Evolutionary conservation across 2,113 vertebrate genomes (phyloP), one percentile per base, ranked within the genome.

Genomic region (Rhagologus leucostigma): DNA sequence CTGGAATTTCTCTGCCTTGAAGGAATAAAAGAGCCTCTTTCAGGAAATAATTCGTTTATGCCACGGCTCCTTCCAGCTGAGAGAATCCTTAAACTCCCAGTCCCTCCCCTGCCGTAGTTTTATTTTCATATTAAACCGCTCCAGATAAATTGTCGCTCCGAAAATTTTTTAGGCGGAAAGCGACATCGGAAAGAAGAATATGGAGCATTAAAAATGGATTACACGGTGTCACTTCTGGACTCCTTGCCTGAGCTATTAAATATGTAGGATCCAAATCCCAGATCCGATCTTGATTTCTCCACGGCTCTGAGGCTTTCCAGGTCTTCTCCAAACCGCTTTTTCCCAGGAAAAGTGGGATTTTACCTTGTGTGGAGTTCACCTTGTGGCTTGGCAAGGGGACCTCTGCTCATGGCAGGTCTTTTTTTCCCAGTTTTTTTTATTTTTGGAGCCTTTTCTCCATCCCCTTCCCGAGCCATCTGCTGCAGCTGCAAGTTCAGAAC

Each of bases 361-460:
- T 42, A 9, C 29, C 37, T 41, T 6, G 13, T 1, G 3, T 2
- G 0, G 20, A 26, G 12, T 19, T 30, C 7, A 33, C 24, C 37
- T 24, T 10, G 35, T 68, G 57, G 19, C 20, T 80, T 22, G 57
- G 67, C 29, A 39, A 52, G 33, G 41, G 42, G 27, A 55, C 6
- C 2, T 69, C 11, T 68, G 19, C 59, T 60, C 0, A 0, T 7
- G 8, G 27, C 41, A 5, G 22, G 17, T 63, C 20, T 41, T 29
- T 62, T 68, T 41, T 55, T 32, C 22, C 62, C 56, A 4, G 0
- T 47, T 64, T 27, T 30, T 77, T 30, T 50, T 16, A 1, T n/a
- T 68, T 73, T 30, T 19, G 2, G 26, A 57, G 32, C 13, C 13
- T 46, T 7, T 70, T 85, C 27, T 81, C 22, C 35, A 4, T 55